Base-by-base conservation (phyloP, 1,140 invertebrate genomes). In the Pogonognathellus flavescens region DNA sequence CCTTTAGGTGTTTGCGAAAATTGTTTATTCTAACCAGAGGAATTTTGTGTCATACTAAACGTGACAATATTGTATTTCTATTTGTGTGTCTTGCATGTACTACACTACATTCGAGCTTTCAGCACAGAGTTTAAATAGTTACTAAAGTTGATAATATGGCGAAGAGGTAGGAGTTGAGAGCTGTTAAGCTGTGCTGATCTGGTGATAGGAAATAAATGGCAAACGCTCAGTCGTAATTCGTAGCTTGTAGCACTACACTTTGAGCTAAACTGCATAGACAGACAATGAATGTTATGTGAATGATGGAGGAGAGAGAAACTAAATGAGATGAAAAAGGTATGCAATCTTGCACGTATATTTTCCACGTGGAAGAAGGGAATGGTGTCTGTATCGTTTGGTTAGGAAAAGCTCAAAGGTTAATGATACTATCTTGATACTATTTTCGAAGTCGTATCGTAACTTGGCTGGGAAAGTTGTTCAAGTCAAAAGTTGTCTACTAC, bases 241-340 rank as follows among this genome's bases (percentile, higher is more conserved):
- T 41, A 3, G 6, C 31, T 41, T 1, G 1, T 41, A 41, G 31
- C n/a, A n/a, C n/a, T n/a, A n/a, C n/a, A n/a, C n/a, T n/a, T n/a
- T n/a, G n/a, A n/a, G n/a, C n/a, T n/a, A n/a, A n/a, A n/a, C n/a
- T n/a, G n/a, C n/a, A n/a, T n/a, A 41, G 31, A 76, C 18, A 76
- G 70, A 76, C 49, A 76, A 76, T 76, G 70, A 49, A 76, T 76
- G n/a, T n/a, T n/a, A n/a, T n/a, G 8, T 25, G 25, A 76, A 76
- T 76, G 70, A 76, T 49, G 70, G 70, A 76, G 70, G 70, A 76
- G 31, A 41, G 31, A 41, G 31, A 3, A 41, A 41, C 31, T 41
- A 41, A 76, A 76, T 76, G 70, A 76, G 70, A 76, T 76, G 70
- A 50, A 31, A 76, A 25, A 76, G 62, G 70, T 76, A 76, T 16